Conservation (phyloP, 2,113 vertebrate species). For the Suricata suricatta region DNA sequence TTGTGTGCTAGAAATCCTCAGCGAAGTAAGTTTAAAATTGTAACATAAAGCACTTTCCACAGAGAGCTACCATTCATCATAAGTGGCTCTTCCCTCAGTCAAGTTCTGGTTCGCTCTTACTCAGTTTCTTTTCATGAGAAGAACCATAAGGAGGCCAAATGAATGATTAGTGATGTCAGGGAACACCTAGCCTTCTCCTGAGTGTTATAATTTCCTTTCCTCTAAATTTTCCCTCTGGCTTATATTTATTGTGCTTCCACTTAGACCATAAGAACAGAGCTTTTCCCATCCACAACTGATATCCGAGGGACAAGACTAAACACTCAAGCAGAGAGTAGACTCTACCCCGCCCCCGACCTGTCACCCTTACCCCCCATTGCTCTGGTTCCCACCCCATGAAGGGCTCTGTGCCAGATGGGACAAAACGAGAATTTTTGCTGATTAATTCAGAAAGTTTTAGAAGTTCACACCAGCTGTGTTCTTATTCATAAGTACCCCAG, state of each 20-base stretch:
- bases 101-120: accelerated
- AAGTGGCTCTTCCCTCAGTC: neutral
- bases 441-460: neutral
- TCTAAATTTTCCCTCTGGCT: neutral
- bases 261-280: neutral
- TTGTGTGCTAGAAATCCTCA: neutral
- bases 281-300: neutral
- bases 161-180: neutral
- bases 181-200: neutral
- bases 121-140: neutral
- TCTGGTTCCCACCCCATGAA: accelerated
- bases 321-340: neutral
- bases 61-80: neutral
- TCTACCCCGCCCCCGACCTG: accelerated
- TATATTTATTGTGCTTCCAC: neutral
- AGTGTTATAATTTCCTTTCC: neutral
- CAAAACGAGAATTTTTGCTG: neutral
- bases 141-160: neutral
- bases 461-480: neutral
- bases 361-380: neutral
- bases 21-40: neutral
- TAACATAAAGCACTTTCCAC: constrained; percentile 29
- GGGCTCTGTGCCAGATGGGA: neutral
- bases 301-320: neutral
- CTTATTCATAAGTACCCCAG: neutral